Percentiles rank a stretch among this genome's conserved stretches.
These are phyloP conservation scores for Metridium senile DNA, from an alignment of 92 coral and sea anemone genomes.

Conservation along the genomic window DNA sequence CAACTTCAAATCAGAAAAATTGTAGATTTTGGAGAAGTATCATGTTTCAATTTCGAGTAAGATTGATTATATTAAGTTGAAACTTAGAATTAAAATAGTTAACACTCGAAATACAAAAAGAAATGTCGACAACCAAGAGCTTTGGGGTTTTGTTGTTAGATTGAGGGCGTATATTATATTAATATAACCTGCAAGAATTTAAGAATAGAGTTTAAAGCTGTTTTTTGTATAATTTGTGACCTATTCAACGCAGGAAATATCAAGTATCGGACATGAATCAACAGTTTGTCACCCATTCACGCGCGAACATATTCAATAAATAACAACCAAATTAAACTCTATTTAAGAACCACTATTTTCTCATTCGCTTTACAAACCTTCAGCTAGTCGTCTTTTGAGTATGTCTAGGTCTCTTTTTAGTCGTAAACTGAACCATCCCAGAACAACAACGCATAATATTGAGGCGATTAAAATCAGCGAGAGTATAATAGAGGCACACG, in stretches of 20 bases:
- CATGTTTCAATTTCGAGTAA: neutral
- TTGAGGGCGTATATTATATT: conserved; percentile 11
- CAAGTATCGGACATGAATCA: conserved; percentile 30
- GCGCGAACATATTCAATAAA: conserved; percentile 15
- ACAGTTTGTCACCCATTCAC: conserved; percentile 14
- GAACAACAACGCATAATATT: conserved; percentile 75
- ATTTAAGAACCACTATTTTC: neutral
- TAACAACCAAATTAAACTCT: conserved; percentile 1
- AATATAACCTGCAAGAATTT: conserved; percentile 2
- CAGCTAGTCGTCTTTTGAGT: conserved; percentile 68
- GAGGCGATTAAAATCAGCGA: conserved; percentile 84
- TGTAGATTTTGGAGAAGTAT: too few species aligned
- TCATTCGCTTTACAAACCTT: conserved; percentile 57
- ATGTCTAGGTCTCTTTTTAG: conserved; percentile 78
- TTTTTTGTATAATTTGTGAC: neutral
- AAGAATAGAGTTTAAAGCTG: neutral
- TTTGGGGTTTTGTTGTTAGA: neutral
- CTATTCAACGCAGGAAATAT: neutral
- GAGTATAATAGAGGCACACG: conserved; percentile 81
- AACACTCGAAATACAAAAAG: neutral
- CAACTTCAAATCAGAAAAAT: neutral
- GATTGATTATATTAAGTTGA: neutral
- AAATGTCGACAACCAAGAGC: neutral
- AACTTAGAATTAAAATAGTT: neutral
- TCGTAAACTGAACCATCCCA: conserved; percentile 88